These are phyloP conservation scores for Monochamus alternatus DNA, from an alignment of 2,888 invertebrate species.

Conservation along the genomic window DNA sequence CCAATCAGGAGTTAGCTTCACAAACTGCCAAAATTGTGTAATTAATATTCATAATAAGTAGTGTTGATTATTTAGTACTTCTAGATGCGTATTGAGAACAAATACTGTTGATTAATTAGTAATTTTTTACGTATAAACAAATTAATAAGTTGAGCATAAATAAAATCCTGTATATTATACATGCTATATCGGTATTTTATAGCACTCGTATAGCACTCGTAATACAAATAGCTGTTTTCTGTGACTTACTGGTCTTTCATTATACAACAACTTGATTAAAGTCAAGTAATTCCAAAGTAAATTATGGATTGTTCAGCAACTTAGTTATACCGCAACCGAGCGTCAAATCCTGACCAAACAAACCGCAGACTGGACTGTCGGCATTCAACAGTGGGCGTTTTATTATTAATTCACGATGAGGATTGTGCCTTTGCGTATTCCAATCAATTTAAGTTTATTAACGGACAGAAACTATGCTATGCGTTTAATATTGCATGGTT, in stretches of 20 bases:
- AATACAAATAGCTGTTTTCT: not conserved
- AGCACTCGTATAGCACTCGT: no score
- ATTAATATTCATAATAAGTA: no score
- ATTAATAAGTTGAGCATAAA: no score
- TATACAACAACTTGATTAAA: constrained; percentile 42
- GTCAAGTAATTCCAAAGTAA: constrained; percentile 56
- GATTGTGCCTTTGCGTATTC: constrained; percentile 34
- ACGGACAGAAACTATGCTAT: constrained; percentile 51
- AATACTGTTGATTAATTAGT: no score
- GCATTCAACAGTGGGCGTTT: constrained; percentile 47
- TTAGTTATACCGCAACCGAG: constrained; percentile 51
- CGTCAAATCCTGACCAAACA: constrained; percentile 48
- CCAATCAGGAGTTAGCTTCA: no score
- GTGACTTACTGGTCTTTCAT: constrained; percentile 12
- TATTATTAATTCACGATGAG: constrained; percentile 54
- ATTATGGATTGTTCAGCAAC: constrained; percentile 59
- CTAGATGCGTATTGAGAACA: no score
- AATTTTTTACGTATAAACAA: no score
- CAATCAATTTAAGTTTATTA: constrained; percentile 48
- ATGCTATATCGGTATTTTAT: no score
- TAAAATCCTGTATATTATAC: no score
- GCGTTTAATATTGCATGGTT: constrained; percentile 30
- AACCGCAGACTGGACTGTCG: constrained; percentile 57
- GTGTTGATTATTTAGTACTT: no score
- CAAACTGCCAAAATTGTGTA: no score